A percentile compares a stretch with the other conserved stretches of the same genome.
These are phyloP conservation scores for Globodera ellingtonae DNA, from an alignment of 1,140 invertebrate species.

Conservation along the genomic window DNA sequence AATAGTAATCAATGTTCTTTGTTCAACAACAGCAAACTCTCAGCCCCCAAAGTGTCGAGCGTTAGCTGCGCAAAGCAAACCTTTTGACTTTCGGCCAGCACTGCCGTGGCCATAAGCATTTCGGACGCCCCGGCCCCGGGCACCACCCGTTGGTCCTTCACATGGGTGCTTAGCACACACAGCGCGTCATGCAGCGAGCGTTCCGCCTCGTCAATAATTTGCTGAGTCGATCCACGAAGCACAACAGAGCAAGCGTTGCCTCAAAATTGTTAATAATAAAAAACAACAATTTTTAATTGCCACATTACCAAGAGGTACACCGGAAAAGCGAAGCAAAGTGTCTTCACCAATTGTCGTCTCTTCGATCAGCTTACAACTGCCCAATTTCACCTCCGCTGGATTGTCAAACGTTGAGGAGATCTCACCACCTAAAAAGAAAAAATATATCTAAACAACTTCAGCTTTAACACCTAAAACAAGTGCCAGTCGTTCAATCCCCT, in stretches of 20 bases:
- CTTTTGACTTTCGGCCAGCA: conserved; percentile 78
- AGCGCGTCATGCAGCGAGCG: conserved; percentile 95
- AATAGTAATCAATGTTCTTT: background rate
- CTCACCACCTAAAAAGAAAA: conserved; percentile 76
- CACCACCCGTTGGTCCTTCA: conserved; percentile 76
- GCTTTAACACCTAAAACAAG: conserved; percentile 80
- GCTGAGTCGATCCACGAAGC: conserved; percentile 95
- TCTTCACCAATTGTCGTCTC: conserved; percentile 99
- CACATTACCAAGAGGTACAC: conserved; percentile 64
- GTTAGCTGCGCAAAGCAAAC: conserved; percentile 18
- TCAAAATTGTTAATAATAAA: conserved; percentile 66
- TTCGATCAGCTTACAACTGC: conserved; percentile 91
- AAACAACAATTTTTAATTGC: conserved; percentile 31
- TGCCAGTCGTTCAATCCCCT: conserved; percentile 94
- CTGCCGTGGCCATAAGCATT: conserved; percentile 92
- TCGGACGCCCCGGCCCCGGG: conserved; percentile 72
- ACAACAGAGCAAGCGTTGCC: conserved; percentile 97
- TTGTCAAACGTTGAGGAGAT: conserved; percentile 97
- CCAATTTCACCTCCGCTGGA: conserved; percentile 86
- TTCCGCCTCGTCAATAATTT: conserved; percentile 98
- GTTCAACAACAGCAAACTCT: background rate
- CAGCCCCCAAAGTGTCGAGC: background rate
- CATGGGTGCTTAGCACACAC: conserved; percentile 92
- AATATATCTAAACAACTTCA: conserved; percentile 1
- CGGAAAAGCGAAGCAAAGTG: conserved; percentile 88